Percentiles rank a stretch among this genome's conserved stretches.
These are phyloP conservation scores for Hylaeus volcanicus DNA, from an alignment of 1,140 invertebrate species.

Conservation along the genomic window DNA sequence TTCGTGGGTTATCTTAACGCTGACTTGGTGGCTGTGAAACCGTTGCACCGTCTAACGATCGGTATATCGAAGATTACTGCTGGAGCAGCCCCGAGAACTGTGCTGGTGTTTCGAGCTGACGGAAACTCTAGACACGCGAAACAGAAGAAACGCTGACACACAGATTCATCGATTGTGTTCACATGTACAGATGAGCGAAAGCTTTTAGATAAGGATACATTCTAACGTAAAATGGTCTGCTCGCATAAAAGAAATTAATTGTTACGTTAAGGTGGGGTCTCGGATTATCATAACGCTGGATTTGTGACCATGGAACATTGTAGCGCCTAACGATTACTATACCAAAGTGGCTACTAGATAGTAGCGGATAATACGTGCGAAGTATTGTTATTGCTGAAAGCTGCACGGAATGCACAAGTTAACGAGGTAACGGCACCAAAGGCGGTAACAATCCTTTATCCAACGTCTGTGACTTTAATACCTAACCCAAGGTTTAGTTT, in stretches of 20 bases:
- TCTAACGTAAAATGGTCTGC: no score
- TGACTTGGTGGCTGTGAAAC: not conserved
- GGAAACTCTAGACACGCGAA: no score
- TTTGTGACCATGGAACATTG: constrained; percentile 23
- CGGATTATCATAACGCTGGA: constrained; percentile 9
- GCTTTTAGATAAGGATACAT: no score
- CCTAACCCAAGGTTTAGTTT: not conserved
- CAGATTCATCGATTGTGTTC: no score
- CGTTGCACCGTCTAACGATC: not conserved
- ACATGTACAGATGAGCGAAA: no score
- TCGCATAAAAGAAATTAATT: constrained; percentile 10
- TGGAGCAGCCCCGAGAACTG: not conserved
- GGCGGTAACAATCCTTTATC: not conserved
- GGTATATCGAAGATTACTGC: not conserved
- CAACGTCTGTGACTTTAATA: not conserved
- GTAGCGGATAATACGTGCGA: not conserved
- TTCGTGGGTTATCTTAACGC: constrained; percentile 6
- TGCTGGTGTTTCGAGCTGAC: no score
- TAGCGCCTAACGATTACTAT: constrained; percentile 11
- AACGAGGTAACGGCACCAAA: not conserved
- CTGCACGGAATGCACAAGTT: constrained; percentile 11
- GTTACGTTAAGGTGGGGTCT: not conserved
- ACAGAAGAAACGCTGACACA: no score
- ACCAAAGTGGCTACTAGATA: constrained; percentile 11
- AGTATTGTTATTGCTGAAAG: constrained; percentile 20